Percentiles rank a stretch among this genome's conserved stretches.
These are phyloP conservation scores for Leucophenga maculata DNA, from an alignment of 2,888 invertebrate genomes.

Conservation along the genomic window DNA sequence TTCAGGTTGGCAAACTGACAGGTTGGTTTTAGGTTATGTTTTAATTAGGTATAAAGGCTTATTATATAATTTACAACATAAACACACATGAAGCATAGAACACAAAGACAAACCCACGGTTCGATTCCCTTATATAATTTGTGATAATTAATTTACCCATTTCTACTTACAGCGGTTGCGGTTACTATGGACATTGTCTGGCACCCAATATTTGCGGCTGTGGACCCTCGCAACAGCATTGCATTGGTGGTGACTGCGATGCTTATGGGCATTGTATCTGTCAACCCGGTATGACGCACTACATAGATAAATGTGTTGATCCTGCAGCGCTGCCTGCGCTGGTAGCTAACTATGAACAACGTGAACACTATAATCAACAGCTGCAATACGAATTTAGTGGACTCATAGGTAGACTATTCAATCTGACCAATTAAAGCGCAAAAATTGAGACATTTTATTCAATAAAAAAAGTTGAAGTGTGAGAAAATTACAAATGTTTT, in stretches of 20 bases:
- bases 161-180: constrained; percentile 56
- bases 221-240: constrained; percentile 50
- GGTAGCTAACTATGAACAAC: constrained; percentile 44
- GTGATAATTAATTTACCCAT: neutral
- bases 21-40: too few relatives aligned
- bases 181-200: constrained; percentile 64
- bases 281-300: constrained; percentile 52
- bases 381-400: constrained; percentile 60
- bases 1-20: too few relatives aligned
- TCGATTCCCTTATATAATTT: neutral
- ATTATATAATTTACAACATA: too few relatives aligned
- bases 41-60: too few relatives aligned
- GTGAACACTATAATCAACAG: constrained; percentile 47
- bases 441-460: constrained; percentile 3
- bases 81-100: too few relatives aligned
- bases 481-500: neutral
- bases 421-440: constrained; percentile 26
- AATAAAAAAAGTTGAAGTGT: constrained; percentile 4
- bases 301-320: constrained; percentile 58
- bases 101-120: too few relatives aligned
- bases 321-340: constrained; percentile 39
- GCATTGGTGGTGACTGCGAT: constrained; percentile 56
- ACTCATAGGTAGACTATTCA: constrained; percentile 59
- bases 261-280: constrained; percentile 59
- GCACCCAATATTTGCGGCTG: constrained; percentile 70